phyloP scores from a whole-genome alignment of 2,797 vertebrate species.

The Hemibagrus guttatus region DNA sequence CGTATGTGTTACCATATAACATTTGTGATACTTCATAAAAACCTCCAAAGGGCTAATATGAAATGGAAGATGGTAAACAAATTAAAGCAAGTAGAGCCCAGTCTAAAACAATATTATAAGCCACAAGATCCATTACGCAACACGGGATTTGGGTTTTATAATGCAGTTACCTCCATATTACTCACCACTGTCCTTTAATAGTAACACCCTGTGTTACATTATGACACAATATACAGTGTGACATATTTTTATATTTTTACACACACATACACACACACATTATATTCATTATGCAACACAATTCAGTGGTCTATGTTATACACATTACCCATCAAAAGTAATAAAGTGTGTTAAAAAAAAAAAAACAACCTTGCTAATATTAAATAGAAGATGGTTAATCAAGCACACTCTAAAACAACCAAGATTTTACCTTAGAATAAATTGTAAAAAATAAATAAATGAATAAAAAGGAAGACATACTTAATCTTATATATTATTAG shows the following conservation, averaged over 20 bases:
- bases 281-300: neutral
- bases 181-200: neutral
- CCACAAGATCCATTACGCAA: neutral
- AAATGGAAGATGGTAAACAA: too few relatives aligned
- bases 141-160: neutral
- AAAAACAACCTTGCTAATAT: neutral
- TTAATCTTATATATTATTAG: too few relatives aligned
- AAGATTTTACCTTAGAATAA: neutral
- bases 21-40: neutral
- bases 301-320: neutral
- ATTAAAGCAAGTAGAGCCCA: neutral
- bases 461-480: too few relatives aligned
- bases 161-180: neutral
- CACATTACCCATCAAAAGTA: neutral
- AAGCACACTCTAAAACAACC: neutral
- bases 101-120: neutral
- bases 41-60: neutral
- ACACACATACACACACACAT: too few relatives aligned
- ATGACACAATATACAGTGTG: neutral
- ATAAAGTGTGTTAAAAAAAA: neutral
- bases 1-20: neutral
- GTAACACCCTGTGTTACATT: too few relatives aligned
- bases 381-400: neutral
- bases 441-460: neutral
- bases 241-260: too few relatives aligned